Evolutionary conservation across 1,140 invertebrate genomes (phyloP), one percentile per base, ranked within the genome.

Genomic region (Drosophila tristis): DNA sequence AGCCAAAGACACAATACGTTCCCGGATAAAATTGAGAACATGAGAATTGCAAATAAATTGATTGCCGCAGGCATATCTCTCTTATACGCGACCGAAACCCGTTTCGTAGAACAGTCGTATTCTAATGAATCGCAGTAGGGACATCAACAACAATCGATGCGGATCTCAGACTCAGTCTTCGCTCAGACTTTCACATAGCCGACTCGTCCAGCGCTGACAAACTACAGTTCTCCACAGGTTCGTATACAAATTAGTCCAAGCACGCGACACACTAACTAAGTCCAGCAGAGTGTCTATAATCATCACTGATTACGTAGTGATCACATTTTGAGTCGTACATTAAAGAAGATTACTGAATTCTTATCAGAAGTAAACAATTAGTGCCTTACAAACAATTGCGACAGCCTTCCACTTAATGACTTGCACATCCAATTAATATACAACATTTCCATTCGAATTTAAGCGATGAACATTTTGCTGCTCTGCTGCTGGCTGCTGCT

Each of bases 401-500:
- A 20, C 23, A 31, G 58, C 23, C 43, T 15, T 11, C 45, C 29
- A 25, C 25, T 35, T 7, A 15, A 47, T 29, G 2, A 35, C 7
- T 57, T 6, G 6, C 42, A 16, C 31, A 43, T 5, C 1, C 11
- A 48, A 4, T 44, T 29, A 7, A 51, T 16, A 39, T 3, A 23
- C 2, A 29, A 25, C 26, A 43, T 26, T 58, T 7, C 5, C 39
- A 47, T 29, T 57, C 42, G 42, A n/a, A n/a, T 58, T 25, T 0
- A 2, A 31, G 55, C 13, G 20, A 63, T 78, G 57, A 23, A 39
- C n/a, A 9, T 77, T 13, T 2, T n/a, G 20, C 16, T 62, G 26
- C 2, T 80, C 1, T 65, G 15, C 43, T 59, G 15, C 9, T 31
- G 75, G 20, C 20, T 89, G 16, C 25, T 89, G 16, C 25, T 53